Evolutionary conservation across 2,888 invertebrate species (phyloP).

Genomic region (Dryobota labecula): DNA sequence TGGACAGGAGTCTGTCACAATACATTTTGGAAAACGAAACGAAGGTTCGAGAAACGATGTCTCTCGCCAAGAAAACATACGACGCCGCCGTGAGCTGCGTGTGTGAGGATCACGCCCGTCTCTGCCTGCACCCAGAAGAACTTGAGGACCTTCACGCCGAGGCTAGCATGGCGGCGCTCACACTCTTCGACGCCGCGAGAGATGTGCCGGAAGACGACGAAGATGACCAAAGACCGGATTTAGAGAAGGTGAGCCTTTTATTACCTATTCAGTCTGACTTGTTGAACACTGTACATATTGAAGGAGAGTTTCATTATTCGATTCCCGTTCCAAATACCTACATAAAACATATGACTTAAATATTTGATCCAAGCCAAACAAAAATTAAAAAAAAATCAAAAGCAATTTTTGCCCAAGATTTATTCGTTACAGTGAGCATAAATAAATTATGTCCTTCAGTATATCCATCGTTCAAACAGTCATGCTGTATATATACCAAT

Average conservation of each 20-base stretch:
- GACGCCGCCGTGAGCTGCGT: slow-evolving; percentile 50
- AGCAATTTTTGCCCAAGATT: no score
- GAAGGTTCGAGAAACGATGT: slow-evolving; percentile 62
- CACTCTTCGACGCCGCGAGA: slow-evolving; percentile 38
- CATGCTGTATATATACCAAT: neutral
- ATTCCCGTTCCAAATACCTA: neutral
- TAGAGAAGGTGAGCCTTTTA: slow-evolving; percentile 42
- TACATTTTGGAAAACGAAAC: slow-evolving; percentile 66
- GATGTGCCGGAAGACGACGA: slow-evolving; percentile 19
- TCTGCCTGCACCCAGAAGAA: slow-evolving; percentile 59
- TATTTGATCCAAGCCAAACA: no score
- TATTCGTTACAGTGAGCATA: neutral
- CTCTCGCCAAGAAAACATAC: slow-evolving; percentile 60
- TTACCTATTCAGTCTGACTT: neutral
- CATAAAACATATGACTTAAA: neutral
- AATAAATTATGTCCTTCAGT: neutral
- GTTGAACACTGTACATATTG: neutral
- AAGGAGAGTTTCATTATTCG: neutral
- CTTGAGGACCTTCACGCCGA: slow-evolving; percentile 37
- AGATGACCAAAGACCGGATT: slow-evolving; percentile 39
- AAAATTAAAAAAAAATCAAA: no score
- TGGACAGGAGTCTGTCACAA: slow-evolving; percentile 59
- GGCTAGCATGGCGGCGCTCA: slow-evolving; percentile 20
- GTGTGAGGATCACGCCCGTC: slow-evolving; percentile 41
- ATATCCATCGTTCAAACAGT: neutral